These are phyloP conservation scores for Rhingia campestris DNA, from an alignment of 2,888 invertebrate genomes.

Conservation along the genomic window DNA sequence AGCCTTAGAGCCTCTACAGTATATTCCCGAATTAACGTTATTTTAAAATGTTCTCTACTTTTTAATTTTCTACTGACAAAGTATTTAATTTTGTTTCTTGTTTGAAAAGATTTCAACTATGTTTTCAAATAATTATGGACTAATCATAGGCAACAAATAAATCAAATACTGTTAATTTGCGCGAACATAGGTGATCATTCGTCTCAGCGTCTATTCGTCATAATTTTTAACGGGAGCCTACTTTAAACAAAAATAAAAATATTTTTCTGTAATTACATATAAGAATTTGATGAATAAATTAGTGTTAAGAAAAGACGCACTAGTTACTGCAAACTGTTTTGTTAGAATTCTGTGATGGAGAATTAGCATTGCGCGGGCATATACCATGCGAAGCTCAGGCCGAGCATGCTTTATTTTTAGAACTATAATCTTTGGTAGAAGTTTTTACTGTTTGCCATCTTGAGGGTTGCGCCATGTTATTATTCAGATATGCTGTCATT, in stretches of 20 bases:
- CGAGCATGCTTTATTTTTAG: too few species aligned
- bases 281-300: slow-evolving; percentile 34
- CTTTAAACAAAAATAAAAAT: background rate
- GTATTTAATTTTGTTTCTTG: slow-evolving; percentile 62
- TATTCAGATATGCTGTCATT: too few species aligned
- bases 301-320: slow-evolving; percentile 15
- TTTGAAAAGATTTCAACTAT: background rate
- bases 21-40: background rate
- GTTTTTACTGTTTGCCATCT: too few species aligned
- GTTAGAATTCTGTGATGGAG: background rate
- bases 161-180: background rate
- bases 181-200: background rate
- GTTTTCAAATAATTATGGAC: too few species aligned
- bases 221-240: too few species aligned
- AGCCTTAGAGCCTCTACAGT: slow-evolving; percentile 27
- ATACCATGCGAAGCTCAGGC: too few species aligned
- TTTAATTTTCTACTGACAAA: slow-evolving; percentile 54
- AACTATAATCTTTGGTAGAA: too few species aligned
- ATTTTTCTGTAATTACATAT: slow-evolving; percentile 14
- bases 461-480: too few species aligned
- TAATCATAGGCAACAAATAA: too few species aligned
- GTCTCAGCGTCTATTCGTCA: too few species aligned
- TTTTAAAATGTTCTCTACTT: slow-evolving; percentile 8
- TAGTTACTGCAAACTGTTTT: background rate
- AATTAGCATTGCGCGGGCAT: too few species aligned